Base-by-base conservation (phyloP, 2,888 invertebrate species). In the Antheraea assamensis region DNA sequence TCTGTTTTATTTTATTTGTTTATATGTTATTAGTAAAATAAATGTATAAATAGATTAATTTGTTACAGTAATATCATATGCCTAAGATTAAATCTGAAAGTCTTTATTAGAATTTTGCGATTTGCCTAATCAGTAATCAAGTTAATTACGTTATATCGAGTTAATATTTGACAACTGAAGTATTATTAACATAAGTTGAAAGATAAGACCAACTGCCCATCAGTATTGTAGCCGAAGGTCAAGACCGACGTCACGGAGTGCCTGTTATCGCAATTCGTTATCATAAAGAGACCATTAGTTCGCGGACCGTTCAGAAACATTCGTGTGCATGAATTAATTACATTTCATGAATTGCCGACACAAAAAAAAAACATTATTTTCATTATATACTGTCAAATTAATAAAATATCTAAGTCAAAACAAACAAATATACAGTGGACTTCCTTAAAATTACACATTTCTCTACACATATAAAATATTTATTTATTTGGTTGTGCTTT, bases 261-360 rank as follows among this genome's bases (percentile, higher is more conserved):
- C 35, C 70, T 70, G 73, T 73, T 73, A 73, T 73, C 73, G 58
- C 70, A 13, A 19, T 70, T 73, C 72, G 70, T 73, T 73, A 73
- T 73, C 73, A 73, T 70, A 73, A 73, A 73, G 58, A 21, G 35
- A 70, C 70, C 73, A 73, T 73, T 73, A 73, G 70, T 58, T 55
- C 58, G 58, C 55, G 58, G 47, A 27, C 58, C 70, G 58, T 73
- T 73, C 70, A 70, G 58, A 58, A 27, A 55, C 58, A 70, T 55
- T 70, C 70, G 70, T 70, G 73, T 73, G 70, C 58, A 73, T 70
- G 58, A 73, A 58, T 58, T 35, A 73, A 70, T 73, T 70, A 58
- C 30, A 58, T 55, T 35, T 15, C 68, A 68, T 27, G 68, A 35
- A 35, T n/a, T 68, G 68, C 31, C 3, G 8, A 8, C 24, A 58